Base-by-base conservation (phyloP, 2,113 vertebrate species). In the Perca fluviatilis region DNA sequence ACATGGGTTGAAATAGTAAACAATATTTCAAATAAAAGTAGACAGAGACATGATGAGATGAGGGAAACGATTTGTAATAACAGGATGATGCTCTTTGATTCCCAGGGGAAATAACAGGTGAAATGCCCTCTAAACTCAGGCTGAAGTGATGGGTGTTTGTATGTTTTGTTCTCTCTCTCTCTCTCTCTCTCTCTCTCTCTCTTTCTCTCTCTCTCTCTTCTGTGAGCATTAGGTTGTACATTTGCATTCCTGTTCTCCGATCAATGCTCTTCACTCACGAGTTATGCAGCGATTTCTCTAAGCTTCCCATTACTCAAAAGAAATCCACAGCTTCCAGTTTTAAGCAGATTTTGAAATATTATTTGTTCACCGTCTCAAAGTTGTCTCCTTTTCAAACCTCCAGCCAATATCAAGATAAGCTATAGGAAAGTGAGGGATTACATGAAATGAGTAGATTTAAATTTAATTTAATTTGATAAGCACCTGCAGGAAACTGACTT, bases 1-100 rank as follows among this genome's bases (percentile, higher is more conserved):
- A 87, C 86, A 87, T 80, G 65, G 71, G 64, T 51, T 74, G 54
- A 89, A 82, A 77, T 84, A 71, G 74, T 84, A 68, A 87, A 84
- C 66, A 69, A 54, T 85, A 40, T 74, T 77, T 86, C 47, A 87
- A 79, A 87, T 82, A 49, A 80, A 81, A 87, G 68, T 53, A 86
- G 75, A 83, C 51, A 40, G 72, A 66, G 27, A 77, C 67, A 67
- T 61, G 74, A 78, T 81, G 67, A 77, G 49, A 85, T 72, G 63
- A 81, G 57, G 16, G 72, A 56, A 79, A 82, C 58, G 65, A 57
- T 67, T 73, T 73, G 21, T 27, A 72, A 80, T 43, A 78, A 65
- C 65, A 68, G 21, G 62, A 63, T 67, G 58, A 74, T 65, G 16
- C 30, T 69, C 3, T 58, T 40, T 72, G 74, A 82, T 75, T 69